phyloP scores from a whole-genome alignment of 2,113 vertebrate genomes.

The Chaetodon auriga region DNA sequence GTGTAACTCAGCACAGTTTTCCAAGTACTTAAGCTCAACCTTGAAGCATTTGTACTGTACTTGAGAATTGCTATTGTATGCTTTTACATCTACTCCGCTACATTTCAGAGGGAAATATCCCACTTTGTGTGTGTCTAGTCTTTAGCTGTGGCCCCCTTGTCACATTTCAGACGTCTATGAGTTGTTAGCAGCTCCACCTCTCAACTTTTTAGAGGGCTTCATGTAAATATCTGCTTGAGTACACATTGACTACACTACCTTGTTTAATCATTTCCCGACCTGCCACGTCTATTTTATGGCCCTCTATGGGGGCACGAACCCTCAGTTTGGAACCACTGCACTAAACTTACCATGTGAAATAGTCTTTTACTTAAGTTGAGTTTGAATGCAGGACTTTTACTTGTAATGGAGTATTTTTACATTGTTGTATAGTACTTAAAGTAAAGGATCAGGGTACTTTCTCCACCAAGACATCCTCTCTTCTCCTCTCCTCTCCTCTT shows the following conservation, averaged over 20 bases:
- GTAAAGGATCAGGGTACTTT: neutral
- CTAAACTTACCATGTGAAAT: neutral
- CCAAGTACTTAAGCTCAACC: neutral
- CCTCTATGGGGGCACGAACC: neutral
- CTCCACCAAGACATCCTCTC: conserved; percentile 43
- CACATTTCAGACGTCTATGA: neutral
- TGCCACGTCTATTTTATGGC: neutral
- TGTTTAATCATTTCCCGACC: neutral
- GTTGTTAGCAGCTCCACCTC: neutral
- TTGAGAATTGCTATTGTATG: no score
- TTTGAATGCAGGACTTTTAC: neutral
- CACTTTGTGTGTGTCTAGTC: neutral
- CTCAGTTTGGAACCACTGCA: neutral
- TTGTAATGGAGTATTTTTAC: neutral
- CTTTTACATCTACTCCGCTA: neutral
- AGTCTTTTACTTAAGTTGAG: neutral
- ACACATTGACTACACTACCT: neutral
- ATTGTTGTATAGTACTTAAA: neutral
- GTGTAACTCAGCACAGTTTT: neutral
- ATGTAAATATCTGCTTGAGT: neutral
- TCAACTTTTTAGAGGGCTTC: neutral
- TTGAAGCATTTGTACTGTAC: no score
- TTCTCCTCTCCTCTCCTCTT: conserved; percentile 84
- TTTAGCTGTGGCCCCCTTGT: neutral
- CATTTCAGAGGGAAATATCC: neutral